A percentile compares a stretch with the other conserved stretches of the same genome.
phyloP scores from a whole-genome alignment of 1,140 invertebrate species.

The Drosophila pseudoananassae region DNA sequence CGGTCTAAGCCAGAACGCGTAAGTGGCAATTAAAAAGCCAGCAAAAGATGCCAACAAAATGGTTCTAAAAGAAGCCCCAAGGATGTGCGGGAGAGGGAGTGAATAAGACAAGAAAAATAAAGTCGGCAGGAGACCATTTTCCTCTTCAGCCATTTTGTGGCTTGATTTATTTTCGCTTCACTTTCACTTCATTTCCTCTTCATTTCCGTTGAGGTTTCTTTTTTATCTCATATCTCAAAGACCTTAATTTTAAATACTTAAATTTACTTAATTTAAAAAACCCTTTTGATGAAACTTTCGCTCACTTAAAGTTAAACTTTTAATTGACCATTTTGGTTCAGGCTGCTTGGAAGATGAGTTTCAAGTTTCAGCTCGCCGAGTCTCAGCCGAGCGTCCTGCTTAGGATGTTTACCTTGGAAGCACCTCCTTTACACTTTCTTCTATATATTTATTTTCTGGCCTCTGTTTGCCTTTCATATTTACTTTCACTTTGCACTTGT shows the following conservation, averaged over 20 bases:
- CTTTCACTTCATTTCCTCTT: constrained; percentile 39
- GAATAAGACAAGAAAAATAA: constrained; percentile 30
- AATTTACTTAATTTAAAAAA: not conserved
- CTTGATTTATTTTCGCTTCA: constrained; percentile 40
- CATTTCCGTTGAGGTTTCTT: constrained; percentile 24
- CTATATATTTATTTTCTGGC: constrained; percentile 34
- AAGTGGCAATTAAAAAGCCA: constrained; percentile 79
- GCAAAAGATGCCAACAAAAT: constrained; percentile 30
- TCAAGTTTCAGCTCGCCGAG: not conserved
- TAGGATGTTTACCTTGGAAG: constrained; percentile 28
- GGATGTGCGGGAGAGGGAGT: not conserved
- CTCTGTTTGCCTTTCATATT: constrained; percentile 40
- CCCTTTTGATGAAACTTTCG: not conserved
- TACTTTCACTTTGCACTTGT: constrained; percentile 50
- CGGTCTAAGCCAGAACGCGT: constrained; percentile 56
- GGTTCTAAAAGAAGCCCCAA: not conserved
- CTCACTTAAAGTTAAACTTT: constrained; percentile 4
- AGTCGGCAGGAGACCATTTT: constrained; percentile 16
- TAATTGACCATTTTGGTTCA: constrained; percentile 29
- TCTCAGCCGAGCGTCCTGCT: not conserved
- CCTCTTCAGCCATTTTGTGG: constrained; percentile 21
- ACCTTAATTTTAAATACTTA: not conserved
- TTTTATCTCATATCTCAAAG: constrained; percentile 3
- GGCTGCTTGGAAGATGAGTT: constrained; percentile 1
- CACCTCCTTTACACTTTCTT: not conserved